These are phyloP conservation scores for Stegostoma tigrinum DNA, from an alignment of 2,113 vertebrate species.

Conservation along the genomic window DNA sequence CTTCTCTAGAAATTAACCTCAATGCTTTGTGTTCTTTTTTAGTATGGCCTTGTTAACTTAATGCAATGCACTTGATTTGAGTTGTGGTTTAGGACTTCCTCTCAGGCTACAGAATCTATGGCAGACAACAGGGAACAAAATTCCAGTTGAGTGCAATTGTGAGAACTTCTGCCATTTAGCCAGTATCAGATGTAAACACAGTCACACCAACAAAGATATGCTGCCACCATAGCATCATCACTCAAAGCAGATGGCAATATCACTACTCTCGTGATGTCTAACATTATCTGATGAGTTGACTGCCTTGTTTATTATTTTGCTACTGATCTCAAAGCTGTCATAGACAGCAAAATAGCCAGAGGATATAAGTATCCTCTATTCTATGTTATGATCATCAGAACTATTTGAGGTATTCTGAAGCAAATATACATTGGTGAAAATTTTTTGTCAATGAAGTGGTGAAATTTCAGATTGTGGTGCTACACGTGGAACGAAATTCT, in stretches of 20 bases:
- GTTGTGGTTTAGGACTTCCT: neutral
- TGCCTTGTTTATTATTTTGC: neutral
- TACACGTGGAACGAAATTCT: neutral
- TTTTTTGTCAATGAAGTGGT: neutral
- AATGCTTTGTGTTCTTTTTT: neutral
- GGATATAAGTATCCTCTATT: neutral
- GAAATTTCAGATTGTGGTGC: neutral
- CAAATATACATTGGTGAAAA: neutral
- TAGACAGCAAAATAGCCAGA: neutral
- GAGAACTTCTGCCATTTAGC: neutral
- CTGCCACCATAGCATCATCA: neutral
- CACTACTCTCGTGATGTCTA: neutral
- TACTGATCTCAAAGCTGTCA: neutral
- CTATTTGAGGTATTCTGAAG: neutral
- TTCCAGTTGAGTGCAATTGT: neutral
- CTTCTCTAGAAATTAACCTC: neutral
- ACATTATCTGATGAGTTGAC: neutral
- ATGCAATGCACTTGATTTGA: neutral
- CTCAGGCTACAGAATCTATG: neutral
- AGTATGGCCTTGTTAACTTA: neutral
- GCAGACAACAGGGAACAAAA: neutral
- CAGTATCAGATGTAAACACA: neutral
- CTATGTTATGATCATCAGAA: neutral
- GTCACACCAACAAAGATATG: neutral
- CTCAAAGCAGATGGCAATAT: neutral